Conservation (phyloP, 2,797 vertebrate species). For the Hyperoplus lanceolatus region DNA sequence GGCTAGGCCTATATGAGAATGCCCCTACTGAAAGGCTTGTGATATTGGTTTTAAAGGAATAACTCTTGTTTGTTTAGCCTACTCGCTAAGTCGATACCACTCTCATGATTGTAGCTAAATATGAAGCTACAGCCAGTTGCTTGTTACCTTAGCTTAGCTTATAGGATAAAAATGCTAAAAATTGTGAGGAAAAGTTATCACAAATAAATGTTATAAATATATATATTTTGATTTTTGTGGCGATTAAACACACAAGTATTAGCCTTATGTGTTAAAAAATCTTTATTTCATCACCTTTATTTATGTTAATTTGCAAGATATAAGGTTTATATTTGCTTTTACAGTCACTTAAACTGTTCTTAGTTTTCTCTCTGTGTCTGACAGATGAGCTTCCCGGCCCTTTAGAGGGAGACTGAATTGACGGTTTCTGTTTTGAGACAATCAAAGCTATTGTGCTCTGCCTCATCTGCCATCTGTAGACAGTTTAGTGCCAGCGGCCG, state of each 20-base stretch:
- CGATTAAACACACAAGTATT: too few species aligned
- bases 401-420: slow-evolving; percentile 39
- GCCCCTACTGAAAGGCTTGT: too few species aligned
- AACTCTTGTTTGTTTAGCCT: not conserved
- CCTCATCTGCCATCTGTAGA: slow-evolving; percentile 68
- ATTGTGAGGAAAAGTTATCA: not conserved
- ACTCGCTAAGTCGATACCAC: not conserved
- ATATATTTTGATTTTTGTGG: too few species aligned
- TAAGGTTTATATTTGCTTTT: not conserved
- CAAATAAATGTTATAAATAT: too few species aligned
- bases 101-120: not conserved
- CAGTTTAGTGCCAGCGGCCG: slow-evolving; percentile 63
- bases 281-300: not conserved
- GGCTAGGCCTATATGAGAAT: too few species aligned
- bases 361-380: slow-evolving; percentile 5
- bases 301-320: not conserved
- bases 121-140: too few species aligned
- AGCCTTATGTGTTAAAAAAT: not conserved
- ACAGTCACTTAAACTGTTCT: not conserved
- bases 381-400: slow-evolving; percentile 15
- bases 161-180: not conserved
- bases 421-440: slow-evolving; percentile 54
- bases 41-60: not conserved
- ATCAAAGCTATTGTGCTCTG: slow-evolving; percentile 64
- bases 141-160: not conserved